These are phyloP conservation scores for Selenia dentaria DNA, from an alignment of 2,888 invertebrate genomes.

Conservation along the genomic window DNA sequence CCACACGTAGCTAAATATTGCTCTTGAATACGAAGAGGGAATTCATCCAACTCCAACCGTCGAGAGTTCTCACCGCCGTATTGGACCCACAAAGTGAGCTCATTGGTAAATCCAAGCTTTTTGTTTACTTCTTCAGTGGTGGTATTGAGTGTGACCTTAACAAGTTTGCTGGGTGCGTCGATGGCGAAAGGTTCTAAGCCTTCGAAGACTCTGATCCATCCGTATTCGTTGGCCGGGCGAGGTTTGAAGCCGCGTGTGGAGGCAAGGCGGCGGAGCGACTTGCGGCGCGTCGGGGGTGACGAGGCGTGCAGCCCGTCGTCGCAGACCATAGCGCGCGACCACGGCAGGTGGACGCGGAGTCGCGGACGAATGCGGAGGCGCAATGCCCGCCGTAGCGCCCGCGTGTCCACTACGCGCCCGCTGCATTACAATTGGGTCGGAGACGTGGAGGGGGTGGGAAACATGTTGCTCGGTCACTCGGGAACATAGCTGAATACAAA, in stretches of 20 bases:
- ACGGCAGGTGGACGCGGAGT: conserved; percentile 67
- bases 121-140: conserved; percentile 82
- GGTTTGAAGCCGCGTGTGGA: conserved; percentile 79
- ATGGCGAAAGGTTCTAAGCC: conserved; percentile 78
- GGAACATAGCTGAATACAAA: conserved; percentile 72
- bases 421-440: conserved; percentile 81
- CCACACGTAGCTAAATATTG: conserved; percentile 84
- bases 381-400: conserved; percentile 49
- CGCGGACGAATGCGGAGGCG: conserved; percentile 62
- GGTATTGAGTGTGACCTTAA: conserved; percentile 84
- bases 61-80: conserved; percentile 83
- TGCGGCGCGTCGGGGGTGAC: conserved; percentile 73
- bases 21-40: conserved; percentile 86
- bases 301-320: conserved; percentile 77
- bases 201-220: conserved; percentile 87
- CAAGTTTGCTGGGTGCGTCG: conserved; percentile 80
- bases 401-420: conserved; percentile 53
- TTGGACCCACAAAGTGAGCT: conserved; percentile 81
- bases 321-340: conserved; percentile 75
- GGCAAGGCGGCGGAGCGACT: conserved; percentile 78
- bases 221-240: conserved; percentile 62
- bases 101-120: conserved; percentile 75
- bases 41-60: conserved; percentile 81
- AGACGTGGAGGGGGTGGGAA: conserved; percentile 80
- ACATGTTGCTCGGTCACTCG: conserved; percentile 75